Conservation (phyloP, 2,888 invertebrate genomes). For the Philaethria dido region DNA sequence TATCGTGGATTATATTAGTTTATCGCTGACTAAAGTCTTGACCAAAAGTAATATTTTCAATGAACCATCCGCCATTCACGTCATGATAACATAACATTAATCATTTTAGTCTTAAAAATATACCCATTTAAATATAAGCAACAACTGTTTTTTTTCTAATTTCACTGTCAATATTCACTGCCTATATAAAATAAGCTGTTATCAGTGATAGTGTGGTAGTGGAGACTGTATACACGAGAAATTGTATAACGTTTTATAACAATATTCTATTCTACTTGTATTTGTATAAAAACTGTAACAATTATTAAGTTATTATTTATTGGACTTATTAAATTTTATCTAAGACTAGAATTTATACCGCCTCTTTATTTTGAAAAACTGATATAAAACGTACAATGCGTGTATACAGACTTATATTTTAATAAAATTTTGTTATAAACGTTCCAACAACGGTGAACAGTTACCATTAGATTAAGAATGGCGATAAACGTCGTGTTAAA, state of each 20-base stretch:
- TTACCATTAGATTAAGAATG: slow-evolving; percentile 75
- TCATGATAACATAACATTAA: slow-evolving; percentile 41
- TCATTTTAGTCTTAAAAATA: slow-evolving; percentile 47
- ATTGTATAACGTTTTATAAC: slow-evolving; percentile 6
- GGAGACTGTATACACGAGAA: slow-evolving; percentile 32
- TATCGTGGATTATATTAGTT: slow-evolving; percentile 21
- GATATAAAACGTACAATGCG: slow-evolving; percentile 2
- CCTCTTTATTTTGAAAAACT: slow-evolving; percentile 1
- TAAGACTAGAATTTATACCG: neutral
- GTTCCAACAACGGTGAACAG: slow-evolving; percentile 83
- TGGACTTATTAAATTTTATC: neutral
- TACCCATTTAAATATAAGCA: slow-evolving; percentile 47
- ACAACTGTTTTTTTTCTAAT: slow-evolving; percentile 58
- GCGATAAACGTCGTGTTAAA: slow-evolving; percentile 66
- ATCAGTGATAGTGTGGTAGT: slow-evolving; percentile 67
- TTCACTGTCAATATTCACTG: slow-evolving; percentile 72
- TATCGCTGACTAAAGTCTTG: slow-evolving; percentile 28
- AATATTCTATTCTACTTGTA: neutral
- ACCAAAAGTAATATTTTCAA: slow-evolving; percentile 31
- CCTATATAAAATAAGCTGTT: slow-evolving; percentile 70
- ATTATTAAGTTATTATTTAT: neutral
- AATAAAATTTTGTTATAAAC: slow-evolving; percentile 72
- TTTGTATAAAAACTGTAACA: neutral
- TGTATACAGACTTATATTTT: slow-evolving; percentile 57
- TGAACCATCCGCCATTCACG: slow-evolving; percentile 38